Base-by-base conservation (phyloP, 2,113 vertebrate species). In the Pica pica region DNA sequence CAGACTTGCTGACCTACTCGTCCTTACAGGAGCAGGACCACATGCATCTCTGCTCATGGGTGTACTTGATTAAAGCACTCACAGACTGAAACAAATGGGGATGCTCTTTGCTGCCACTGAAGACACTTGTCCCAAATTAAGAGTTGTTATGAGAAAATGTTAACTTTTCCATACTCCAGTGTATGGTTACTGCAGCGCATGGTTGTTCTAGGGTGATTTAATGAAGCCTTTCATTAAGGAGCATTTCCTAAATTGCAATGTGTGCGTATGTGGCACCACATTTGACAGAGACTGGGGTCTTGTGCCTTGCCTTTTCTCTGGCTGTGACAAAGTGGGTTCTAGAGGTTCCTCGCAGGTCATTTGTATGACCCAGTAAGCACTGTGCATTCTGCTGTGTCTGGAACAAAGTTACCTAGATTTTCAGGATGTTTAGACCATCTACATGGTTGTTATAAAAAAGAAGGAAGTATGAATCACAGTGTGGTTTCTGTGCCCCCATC, bases 301-400 rank as follows among this genome's bases (percentile, higher is more conserved):
- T 69, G 49, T 65, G 68, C 26, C 28, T 46, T 71, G 31, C 19
- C 21, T 71, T 53, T 84, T 75, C 52, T 67, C 30, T 24, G 31
- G 8, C 67, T 71, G 35, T 27, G 67, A 50, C 39, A 19, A 35
- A 83, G 6, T 0, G 1, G 3, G 22, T 7, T 76, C 13, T 1
- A 33, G 35, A 86, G 14, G n/a, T 70, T 75, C 35, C 21, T 91
- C 17, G 24, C 11, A 33, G 49, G 20, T 33, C 50, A 12, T 60
- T 39, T 44, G 12, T 10, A 22, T n/a, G 56, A 64, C 41, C 33
- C 23, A 49, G 52, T 11, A 67, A 28, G 28, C 26, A 64, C 21
- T 35, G 30, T n/a, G 22, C 59, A 63, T 42, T 82, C 47, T 27
- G 47, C 30, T 71, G 14, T 35, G 49, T 6, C 61, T 60, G 57